These are phyloP conservation scores for Lamprologus callipterus DNA, from an alignment of 2,113 vertebrate genomes.

Conservation along the genomic window DNA sequence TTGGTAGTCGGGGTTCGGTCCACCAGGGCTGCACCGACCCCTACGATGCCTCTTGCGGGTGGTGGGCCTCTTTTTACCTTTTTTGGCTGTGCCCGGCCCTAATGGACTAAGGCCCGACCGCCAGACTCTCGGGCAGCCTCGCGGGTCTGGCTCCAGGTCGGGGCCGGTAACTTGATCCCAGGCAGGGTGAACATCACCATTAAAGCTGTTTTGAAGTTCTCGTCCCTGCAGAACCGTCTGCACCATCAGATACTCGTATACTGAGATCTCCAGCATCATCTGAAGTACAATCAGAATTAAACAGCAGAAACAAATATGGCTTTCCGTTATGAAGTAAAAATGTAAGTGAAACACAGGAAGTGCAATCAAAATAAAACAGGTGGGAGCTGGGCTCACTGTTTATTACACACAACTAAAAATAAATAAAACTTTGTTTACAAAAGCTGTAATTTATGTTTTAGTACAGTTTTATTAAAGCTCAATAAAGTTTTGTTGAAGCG, in stretches of 20 bases:
- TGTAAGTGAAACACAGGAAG: background rate
- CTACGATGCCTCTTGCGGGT: background rate
- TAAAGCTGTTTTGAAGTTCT: background rate
- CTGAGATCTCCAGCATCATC: background rate
- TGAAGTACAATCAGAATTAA: background rate
- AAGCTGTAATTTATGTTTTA: background rate
- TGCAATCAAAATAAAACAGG: fast-evolving
- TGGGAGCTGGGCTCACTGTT: background rate
- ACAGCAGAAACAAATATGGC: fast-evolving
- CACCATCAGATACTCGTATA: background rate
- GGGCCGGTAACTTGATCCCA: background rate
- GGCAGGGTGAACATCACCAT: background rate
- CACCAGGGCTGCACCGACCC: background rate
- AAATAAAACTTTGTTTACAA: background rate
- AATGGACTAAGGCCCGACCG: background rate
- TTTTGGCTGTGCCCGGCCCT: background rate
- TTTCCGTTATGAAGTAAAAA: background rate
- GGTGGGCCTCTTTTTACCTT: background rate
- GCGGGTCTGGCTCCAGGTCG: fast-evolving
- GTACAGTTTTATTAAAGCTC: fast-evolving
- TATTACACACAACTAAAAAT: fast-evolving
- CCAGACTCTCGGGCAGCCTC: background rate
- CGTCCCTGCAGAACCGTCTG: background rate
- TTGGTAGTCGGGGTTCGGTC: background rate
- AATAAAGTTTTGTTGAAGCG: background rate